Conservation (phyloP, 2,888 invertebrate genomes). For the Drosophila mayaguana region DNA sequence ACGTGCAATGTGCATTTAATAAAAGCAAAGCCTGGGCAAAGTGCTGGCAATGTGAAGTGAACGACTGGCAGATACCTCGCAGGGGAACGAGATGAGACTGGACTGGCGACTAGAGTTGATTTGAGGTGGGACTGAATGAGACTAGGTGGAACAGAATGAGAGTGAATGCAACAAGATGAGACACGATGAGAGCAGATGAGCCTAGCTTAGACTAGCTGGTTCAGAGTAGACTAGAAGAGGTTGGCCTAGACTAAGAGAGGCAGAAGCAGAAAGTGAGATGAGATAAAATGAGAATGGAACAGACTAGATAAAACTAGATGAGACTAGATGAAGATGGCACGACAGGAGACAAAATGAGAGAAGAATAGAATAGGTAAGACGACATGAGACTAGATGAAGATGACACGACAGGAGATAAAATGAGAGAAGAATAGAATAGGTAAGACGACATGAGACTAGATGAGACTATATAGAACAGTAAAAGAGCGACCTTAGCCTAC, state of each 20-base stretch:
- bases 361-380: no score
- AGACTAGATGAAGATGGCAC: no score
- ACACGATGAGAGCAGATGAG: not conserved
- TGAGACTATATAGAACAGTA: no score
- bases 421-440: not conserved
- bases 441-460: no score
- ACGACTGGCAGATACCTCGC: not conserved
- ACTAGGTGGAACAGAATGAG: not conserved
- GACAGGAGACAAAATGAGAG: not conserved
- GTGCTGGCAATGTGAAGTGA: not conserved
- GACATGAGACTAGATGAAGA: not conserved
- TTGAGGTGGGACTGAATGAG: not conserved
- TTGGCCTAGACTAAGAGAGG: no score
- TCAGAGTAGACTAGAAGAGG: not conserved
- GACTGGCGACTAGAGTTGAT: not conserved
- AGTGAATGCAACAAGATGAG: not conserved
- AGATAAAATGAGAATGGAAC: not conserved
- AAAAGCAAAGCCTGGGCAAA: not conserved
- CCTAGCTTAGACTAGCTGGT: not conserved
- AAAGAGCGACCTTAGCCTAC: not conserved
- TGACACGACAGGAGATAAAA: no score
- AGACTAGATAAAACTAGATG: not conserved
- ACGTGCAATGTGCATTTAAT: not conserved
- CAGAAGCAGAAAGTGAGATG: not conserved
- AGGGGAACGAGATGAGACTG: not conserved